Evolutionary conservation across 1,140 invertebrate genomes (phyloP), one percentile per base, ranked within the genome.

Genomic region (Cryptotermes secundus): DNA sequence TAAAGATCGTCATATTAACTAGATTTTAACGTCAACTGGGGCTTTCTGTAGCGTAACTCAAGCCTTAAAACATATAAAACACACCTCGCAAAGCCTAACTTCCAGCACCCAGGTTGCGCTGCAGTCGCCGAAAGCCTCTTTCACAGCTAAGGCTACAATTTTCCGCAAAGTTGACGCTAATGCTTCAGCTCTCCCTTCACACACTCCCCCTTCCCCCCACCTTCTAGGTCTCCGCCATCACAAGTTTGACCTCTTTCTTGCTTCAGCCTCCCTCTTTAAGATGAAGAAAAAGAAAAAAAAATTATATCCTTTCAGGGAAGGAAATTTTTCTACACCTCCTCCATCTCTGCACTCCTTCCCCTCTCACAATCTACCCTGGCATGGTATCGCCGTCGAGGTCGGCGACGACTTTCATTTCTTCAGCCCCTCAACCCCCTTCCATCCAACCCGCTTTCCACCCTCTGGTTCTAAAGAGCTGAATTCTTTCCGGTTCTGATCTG

Each of bases 131-230:
- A 72, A 72, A n/a, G 59, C 26, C 59, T 36, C 42, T 7, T 49
- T 49, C 34, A 83, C 82, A 24, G 53, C 1, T 34, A 83, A 34
- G 9, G 83, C 59, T 42, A 83, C 83, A 83, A 83, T 83, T 83
- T 83, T 83, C 83, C 83, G 83, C 83, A 83, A 83, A 72, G 59
- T 83, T 83, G 83, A 83, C 83, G 72, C 59, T 83, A 83, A 83
- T 83, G 83, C 72, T 45, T 45, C 24, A 82, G n/a, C 12, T n/a
- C 80, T 35, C 34, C 38, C 19, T 34, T 7, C 80, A n/a, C n/a
- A n/a, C n/a, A n/a, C n/a, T n/a, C n/a, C n/a, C n/a, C n/a, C n/a
- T n/a, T n/a, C n/a, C 80, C 80, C 79, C 38, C 22, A 81, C 9
- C 26, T 42, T 81, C 34, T 24, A 19, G n/a, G n/a, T 36, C 38